Base-by-base conservation (phyloP, 2,113 vertebrate species). In the Solea senegalensis region DNA sequence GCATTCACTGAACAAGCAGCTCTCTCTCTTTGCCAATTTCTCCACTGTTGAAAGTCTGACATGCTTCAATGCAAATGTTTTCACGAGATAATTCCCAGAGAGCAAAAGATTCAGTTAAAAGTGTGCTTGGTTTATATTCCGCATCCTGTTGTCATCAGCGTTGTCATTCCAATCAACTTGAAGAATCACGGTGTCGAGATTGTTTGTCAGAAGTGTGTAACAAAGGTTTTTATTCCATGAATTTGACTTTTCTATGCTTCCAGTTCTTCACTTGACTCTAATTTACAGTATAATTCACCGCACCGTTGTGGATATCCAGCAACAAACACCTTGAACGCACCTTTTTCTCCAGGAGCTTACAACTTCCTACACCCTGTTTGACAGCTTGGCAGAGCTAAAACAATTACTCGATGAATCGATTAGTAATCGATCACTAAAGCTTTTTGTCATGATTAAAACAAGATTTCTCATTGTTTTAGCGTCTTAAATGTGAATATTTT, bases 61-160 rank as follows among this genome's bases (percentile, higher is more conserved):
- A 68, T 41, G 70, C 75, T 53, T 65, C 57, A 39, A 73, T 43
- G 54, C 80, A 69, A 85, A 82, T 56, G 72, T 81, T 87, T 88
- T 71, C 77, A 65, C 0, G 34, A 83, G 75, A 82, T 87, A 80
- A 82, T 83, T 87, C 85, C 68, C 72, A 51, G 15, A 56, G 71
- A 82, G 75, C 57, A 62, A 41, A 21, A 72, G 72, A 80, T 80
- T 83, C 81, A 82, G 82, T 87, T 83, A 1, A 34, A 87, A 86
- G 76, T 65, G 74, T 0, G 65, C 76, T 74, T 13, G 5, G 46
- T 81, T 85, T 79, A 68, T 84, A 81, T 78, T 73, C 76, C 11
- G 63, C 59, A 87, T 82, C 60, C 44, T 69, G 43, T 67, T 43
- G 51, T 90, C 83, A 71, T 89, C 85, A 34, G 63, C 51, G 50